Percentiles rank a stretch among this genome's conserved stretches.
phyloP scores from a whole-genome alignment of 2,888 invertebrate species.

The Venusia cambrica region DNA sequence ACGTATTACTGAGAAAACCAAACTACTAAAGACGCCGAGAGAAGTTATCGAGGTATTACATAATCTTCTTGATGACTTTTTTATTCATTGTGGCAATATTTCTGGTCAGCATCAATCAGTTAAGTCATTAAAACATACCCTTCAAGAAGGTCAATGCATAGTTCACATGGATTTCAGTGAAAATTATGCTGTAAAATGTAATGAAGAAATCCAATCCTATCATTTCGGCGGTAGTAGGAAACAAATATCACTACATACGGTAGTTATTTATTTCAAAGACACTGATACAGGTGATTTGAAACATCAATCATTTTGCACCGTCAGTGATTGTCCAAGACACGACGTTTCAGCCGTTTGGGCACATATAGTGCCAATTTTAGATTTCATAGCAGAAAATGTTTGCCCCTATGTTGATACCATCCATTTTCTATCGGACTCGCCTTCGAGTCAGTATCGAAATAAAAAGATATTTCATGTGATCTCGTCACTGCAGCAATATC shows the following conservation, averaged over 20 bases:
- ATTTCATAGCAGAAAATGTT: not conserved
- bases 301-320: not conserved
- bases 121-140: not conserved
- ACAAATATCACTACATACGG: not conserved
- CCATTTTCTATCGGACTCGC: not conserved
- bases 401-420: not conserved
- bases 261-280: not conserved
- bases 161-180: not conserved
- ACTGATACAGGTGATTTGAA: not conserved
- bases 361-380: not conserved
- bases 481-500: not conserved
- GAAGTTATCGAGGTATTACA: not conserved
- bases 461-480: not conserved
- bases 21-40: not conserved
- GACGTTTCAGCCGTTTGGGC: not conserved
- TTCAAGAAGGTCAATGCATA: not conserved
- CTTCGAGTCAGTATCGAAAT: not conserved
- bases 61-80: not conserved
- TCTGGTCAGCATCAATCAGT: not conserved
- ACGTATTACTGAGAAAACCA: not conserved
- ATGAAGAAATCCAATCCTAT: not conserved
- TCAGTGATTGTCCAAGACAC: not conserved
- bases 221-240: not conserved
- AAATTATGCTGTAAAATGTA: not conserved
- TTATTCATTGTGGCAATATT: not conserved